Conservation (phyloP, 2,113 vertebrate species). For the Phyllostomus hastatus region DNA sequence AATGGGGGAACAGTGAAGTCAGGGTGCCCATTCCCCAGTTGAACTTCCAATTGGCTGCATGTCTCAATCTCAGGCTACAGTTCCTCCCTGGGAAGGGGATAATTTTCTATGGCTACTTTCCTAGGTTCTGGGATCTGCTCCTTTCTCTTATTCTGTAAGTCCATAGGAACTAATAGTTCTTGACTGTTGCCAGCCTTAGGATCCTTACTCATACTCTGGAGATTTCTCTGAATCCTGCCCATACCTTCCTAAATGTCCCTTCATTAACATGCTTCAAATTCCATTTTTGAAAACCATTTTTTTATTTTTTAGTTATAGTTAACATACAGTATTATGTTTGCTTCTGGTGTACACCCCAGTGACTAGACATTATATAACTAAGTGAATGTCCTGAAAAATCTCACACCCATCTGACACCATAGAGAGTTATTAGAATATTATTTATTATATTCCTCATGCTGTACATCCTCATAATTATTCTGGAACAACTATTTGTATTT, state of each 20-base stretch:
- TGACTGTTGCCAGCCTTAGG: not conserved
- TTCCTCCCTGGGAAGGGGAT: not conserved
- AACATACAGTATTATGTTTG: not conserved
- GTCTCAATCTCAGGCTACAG: not conserved
- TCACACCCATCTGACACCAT: not conserved
- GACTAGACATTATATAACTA: not conserved
- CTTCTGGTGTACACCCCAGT: not conserved
- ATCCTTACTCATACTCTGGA: not conserved
- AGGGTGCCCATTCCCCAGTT: not conserved
- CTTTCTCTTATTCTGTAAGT: not conserved
- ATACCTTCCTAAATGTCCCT: not conserved
- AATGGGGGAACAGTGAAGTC: not conserved
- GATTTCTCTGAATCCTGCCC: not conserved
- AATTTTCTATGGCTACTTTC: not conserved
- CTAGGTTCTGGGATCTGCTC: not conserved
- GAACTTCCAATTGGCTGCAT: not conserved
- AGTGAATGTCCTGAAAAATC: not conserved
- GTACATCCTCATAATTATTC: not conserved
- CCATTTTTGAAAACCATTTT: not conserved
- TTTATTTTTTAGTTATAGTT: not conserved
- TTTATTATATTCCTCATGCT: not conserved
- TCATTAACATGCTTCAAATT: not conserved
- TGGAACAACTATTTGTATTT: not conserved
- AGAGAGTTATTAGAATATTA: not conserved
- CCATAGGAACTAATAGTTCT: not conserved